A percentile compares a stretch with the other conserved stretches of the same genome.
Conservation (phyloP, 2,113 vertebrate genomes). For the Cathartes aura region DNA sequence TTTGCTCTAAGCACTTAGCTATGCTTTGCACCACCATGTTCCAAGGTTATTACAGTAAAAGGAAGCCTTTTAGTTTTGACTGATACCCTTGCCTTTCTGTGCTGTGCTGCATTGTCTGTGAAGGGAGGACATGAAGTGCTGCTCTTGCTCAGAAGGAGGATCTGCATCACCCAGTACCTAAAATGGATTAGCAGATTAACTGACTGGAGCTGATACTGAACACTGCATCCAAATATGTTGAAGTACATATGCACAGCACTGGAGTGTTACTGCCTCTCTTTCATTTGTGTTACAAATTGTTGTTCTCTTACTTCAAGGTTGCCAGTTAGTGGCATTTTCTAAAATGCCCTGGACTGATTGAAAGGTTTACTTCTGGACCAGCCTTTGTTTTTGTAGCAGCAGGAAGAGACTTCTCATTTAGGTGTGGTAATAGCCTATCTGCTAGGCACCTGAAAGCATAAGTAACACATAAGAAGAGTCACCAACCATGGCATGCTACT, state of each 20-base stretch:
- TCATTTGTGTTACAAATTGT: not conserved
- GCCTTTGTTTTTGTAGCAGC: not conserved
- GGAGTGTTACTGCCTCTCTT: not conserved
- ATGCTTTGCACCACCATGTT: not conserved
- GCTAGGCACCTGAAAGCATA: slow-evolving; percentile 56
- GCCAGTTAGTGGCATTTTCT: not conserved
- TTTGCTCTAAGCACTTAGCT: not conserved
- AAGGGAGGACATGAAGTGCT: not conserved
- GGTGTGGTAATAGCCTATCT: not conserved
- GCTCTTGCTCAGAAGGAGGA: not conserved
- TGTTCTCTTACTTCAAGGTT: not conserved
- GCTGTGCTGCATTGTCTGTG: not conserved
- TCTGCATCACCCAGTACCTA: not conserved
- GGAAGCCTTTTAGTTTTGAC: not conserved
- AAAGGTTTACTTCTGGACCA: not conserved
- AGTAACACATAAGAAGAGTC: not conserved
- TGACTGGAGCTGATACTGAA: not conserved
- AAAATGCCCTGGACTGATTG: not conserved
- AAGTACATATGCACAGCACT: not conserved
- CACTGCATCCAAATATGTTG: not conserved
- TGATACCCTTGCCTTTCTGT: not conserved
- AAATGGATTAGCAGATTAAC: not conserved
- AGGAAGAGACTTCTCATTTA: slow-evolving; percentile 1
- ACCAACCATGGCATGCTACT: not conserved
- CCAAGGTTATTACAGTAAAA: not conserved